These are phyloP conservation scores for Stratiomys singularior DNA, from an alignment of 2,888 invertebrate species.

Conservation along the genomic window DNA sequence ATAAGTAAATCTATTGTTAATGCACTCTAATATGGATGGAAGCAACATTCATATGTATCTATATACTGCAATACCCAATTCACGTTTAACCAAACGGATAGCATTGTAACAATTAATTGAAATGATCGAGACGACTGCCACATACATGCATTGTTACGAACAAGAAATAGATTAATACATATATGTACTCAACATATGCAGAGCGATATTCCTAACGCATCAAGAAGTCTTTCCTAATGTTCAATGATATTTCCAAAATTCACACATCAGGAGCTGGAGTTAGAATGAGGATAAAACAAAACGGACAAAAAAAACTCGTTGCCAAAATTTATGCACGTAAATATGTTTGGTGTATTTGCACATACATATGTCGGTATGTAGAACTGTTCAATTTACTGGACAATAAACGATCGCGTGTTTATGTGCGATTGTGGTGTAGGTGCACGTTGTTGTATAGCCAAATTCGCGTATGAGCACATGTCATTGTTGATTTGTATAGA, in stretches of 20 bases:
- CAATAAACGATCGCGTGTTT: conserved; percentile 29
- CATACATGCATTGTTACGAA: no score
- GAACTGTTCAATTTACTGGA: neutral
- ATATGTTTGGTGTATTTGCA: neutral
- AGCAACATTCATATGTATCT: no score
- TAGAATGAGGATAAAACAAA: neutral
- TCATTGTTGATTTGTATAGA: conserved; percentile 5
- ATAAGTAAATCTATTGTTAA: no score
- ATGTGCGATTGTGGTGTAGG: conserved; percentile 24
- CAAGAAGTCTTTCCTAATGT: neutral
- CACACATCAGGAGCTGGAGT: conserved; percentile 2
- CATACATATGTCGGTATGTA: neutral
- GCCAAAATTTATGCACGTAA: neutral
- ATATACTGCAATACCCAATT: no score
- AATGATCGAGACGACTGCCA: conserved; percentile 25
- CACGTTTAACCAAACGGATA: no score
- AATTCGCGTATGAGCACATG: conserved; percentile 41
- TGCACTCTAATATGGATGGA: no score
- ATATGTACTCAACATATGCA: no score
- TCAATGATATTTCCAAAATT: conserved; percentile 22
- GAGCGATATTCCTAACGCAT: neutral
- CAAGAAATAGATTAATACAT: no score
- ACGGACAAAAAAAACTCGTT: conserved; percentile 8
- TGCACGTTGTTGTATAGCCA: conserved; percentile 10
- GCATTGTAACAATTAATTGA: neutral